Conservation (phyloP, 2,888 invertebrate species). For the Drosophila macrospina region DNA sequence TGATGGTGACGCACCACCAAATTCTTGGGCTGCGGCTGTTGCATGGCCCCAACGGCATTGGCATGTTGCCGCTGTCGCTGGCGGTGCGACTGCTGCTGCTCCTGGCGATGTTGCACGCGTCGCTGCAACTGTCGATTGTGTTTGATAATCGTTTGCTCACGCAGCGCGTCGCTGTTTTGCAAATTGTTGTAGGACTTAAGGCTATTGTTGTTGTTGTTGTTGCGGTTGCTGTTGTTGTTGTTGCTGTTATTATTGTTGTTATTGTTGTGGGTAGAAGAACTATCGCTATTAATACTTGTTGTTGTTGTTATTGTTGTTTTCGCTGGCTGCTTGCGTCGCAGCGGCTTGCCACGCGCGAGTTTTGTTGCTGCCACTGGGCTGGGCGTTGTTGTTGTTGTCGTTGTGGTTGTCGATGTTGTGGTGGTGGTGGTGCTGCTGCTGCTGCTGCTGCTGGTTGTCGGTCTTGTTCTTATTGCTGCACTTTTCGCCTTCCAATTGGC, state of each 20-base stretch:
- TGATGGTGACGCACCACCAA: conserved; percentile 81
- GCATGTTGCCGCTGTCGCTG: conserved; percentile 48
- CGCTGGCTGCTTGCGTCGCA: conserved; percentile 51
- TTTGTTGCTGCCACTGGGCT: conserved; percentile 53
- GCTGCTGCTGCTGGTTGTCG: conserved; percentile 5
- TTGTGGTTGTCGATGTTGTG: conserved; percentile 42
- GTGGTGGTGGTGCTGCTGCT: conserved; percentile 20
- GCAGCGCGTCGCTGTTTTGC: conserved; percentile 42
- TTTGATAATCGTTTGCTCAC: conserved; percentile 58
- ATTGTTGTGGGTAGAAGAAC: conserved; percentile 51
- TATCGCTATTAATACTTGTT: conserved; percentile 76
- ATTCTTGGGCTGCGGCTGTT: conserved; percentile 77
- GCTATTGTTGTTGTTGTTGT: conserved; percentile 52
- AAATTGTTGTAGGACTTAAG: conserved; percentile 51
- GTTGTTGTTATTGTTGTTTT: conserved; percentile 41
- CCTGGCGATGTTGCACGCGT: conserved; percentile 53
- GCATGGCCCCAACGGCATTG: conserved; percentile 49
- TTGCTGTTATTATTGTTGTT: conserved; percentile 20
- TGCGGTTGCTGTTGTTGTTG: conserved; percentile 33
- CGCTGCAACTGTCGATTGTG: conserved; percentile 41
- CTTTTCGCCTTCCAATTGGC: conserved; percentile 12
- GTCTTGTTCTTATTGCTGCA: neutral
- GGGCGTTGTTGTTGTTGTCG: conserved; percentile 48
- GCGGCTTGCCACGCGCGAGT: conserved; percentile 48
- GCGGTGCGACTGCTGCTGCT: conserved; percentile 50